These are phyloP conservation scores for Hipparchia sbordonii DNA, from an alignment of 2,888 invertebrate genomes.

Conservation along the genomic window DNA sequence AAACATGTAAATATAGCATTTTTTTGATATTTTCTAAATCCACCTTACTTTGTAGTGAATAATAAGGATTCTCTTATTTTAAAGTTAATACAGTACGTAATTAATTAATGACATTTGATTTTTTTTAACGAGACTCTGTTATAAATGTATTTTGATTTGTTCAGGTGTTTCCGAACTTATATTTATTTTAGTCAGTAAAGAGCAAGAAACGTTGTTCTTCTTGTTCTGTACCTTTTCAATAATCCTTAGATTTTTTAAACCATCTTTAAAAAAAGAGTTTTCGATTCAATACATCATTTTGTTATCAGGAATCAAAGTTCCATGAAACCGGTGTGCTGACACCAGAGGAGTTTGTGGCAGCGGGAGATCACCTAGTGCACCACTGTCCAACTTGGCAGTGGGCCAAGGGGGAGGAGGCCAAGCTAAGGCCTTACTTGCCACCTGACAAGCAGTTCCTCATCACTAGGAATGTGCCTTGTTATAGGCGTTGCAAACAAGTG, in stretches of 20 bases:
- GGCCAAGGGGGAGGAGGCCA: constrained; percentile 96
- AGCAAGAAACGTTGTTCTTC: not conserved
- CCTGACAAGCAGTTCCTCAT: constrained; percentile 98
- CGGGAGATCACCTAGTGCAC: constrained; percentile 99
- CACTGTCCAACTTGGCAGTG: constrained; percentile 99
- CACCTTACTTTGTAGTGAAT: not conserved
- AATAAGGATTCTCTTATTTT: not conserved
- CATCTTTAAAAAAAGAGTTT: not conserved
- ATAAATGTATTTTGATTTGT: not conserved
- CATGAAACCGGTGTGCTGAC: constrained; percentile 98
- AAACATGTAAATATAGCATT: no score
- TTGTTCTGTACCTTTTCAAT: not conserved
- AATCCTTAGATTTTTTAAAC: not conserved
- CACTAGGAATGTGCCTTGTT: constrained; percentile 98
- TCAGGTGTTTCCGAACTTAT: not conserved
- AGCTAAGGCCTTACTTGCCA: constrained; percentile 94
- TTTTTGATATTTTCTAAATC: not conserved
- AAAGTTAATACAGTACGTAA: not conserved
- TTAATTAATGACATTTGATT: no score
- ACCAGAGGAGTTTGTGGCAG: constrained; percentile 99
- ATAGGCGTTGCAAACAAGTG: constrained; percentile 95
- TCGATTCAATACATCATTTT: constrained; percentile 5
- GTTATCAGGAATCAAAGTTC: constrained; percentile 94
- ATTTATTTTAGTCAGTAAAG: not conserved
- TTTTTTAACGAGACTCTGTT: not conserved